phyloP scores from a whole-genome alignment of 1,140 invertebrate genomes.

The Atta texana region DNA sequence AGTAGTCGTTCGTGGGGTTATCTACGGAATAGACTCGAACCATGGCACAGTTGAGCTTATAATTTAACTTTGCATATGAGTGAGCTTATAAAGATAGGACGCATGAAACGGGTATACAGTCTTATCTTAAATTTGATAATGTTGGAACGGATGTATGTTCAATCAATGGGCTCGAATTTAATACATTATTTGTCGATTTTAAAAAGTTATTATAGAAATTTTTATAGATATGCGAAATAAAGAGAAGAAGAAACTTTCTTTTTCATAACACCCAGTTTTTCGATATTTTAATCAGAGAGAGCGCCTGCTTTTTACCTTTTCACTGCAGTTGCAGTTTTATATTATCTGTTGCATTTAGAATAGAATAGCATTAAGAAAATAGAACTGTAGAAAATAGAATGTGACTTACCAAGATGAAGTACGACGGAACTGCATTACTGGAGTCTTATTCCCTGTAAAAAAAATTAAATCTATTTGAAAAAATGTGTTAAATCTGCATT shows the following conservation, averaged over 20 bases:
- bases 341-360: background rate
- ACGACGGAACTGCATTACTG: background rate
- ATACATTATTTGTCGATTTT: background rate
- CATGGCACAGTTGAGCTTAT: background rate
- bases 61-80: constrained; percentile 44
- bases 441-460: background rate
- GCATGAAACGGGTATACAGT: background rate
- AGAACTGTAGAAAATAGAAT: background rate
- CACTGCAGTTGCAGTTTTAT: background rate
- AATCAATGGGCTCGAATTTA: background rate
- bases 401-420: background rate
- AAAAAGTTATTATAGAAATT: background rate
- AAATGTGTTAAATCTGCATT: background rate
- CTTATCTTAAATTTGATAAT: background rate
- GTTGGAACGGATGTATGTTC: background rate
- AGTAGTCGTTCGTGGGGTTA: background rate
- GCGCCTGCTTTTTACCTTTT: background rate
- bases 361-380: background rate
- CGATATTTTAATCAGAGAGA: background rate
- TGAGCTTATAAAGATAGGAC: constrained; percentile 1
- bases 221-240: background rate
- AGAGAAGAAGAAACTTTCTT: background rate
- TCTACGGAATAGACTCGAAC: background rate
- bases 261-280: background rate
- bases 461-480: constrained; percentile 22